Evolutionary conservation across 1,140 invertebrate genomes (phyloP), one percentile per base, ranked within the genome.

Genomic region (Drosophila ironensis): DNA sequence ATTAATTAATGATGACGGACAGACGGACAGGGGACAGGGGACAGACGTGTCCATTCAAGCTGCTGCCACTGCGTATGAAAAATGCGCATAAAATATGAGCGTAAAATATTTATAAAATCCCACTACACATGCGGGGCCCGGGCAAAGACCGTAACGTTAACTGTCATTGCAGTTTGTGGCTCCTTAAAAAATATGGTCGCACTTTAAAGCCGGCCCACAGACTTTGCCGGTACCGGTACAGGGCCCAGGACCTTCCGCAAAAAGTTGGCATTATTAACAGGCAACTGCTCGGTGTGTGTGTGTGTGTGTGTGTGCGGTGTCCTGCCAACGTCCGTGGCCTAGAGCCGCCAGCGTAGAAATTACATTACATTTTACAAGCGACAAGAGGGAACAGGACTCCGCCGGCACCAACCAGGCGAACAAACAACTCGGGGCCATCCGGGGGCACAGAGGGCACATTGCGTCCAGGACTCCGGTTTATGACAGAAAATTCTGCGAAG

Each of bases 281-380:
- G 22, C 50, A 25, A 33, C 28, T 16, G 28, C 30, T 19, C 14
- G 40, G 25, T 40, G 37, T 47, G 38, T 52, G 22, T 41, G 12
- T 57, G 30, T 45, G 33, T 47, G 45, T 41, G 11, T 19, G 41
- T 50, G 45, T 50, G 25, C 38, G 28, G 35, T 27, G 28, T 61
- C 44, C 66, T 48, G 64, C 48, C 64, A 69, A 48, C 40, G 46
- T 46, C 45, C 56, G 27, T 71, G 69, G 69, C 70, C 70, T 57
- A 72, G 45, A 72, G 68, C 70, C 59, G 68, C 16, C 57, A 66
- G 70, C 70, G 70, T 72, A 66, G 68, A 72, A 72, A 72, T 72
- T 72, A 72, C 70, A 72, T 72, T 72, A 72, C 52, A 72, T 72
- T 72, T 72, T 72, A 64, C 68, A 72, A 72, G 69, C 45, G 56